Evolutionary conservation across 2,113 vertebrate species (phyloP).

Genomic region (Acrocephalus kingi): DNA sequence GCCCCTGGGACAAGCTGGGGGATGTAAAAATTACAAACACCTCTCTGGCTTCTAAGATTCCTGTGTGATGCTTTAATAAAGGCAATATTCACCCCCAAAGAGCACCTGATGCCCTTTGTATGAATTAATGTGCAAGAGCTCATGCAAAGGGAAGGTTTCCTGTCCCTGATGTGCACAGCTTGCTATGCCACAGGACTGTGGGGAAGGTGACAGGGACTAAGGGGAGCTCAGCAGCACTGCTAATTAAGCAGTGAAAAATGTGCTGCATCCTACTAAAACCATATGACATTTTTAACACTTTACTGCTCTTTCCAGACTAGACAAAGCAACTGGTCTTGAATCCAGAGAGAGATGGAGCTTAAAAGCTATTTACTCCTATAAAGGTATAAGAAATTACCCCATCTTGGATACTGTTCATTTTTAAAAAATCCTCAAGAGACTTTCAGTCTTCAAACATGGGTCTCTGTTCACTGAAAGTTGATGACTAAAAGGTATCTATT

Average conservation of each 20-base stretch:
- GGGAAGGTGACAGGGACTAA: not conserved
- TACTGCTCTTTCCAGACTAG: not conserved
- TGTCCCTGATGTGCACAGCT: not conserved
- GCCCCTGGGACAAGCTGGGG: not conserved
- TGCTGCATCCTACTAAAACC: not conserved
- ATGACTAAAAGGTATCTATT: not conserved
- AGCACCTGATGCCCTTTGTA: accelerated
- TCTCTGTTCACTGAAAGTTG: not conserved
- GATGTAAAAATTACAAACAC: not conserved
- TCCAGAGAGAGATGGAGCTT: not conserved
- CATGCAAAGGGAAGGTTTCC: not conserved
- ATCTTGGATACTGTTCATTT: not conserved
- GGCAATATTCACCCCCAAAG: not conserved
- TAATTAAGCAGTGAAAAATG: not conserved
- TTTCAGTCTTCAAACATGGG: not conserved
- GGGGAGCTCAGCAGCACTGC: not conserved
- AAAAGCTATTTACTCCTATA: not conserved
- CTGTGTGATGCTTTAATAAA: not conserved
- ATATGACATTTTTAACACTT: not conserved
- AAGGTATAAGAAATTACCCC: not conserved
- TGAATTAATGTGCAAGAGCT: not conserved
- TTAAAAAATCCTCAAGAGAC: not conserved
- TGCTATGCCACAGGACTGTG: accelerated
- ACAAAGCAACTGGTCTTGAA: not conserved
- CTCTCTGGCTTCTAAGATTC: not conserved